Conservation (phyloP, 2,113 vertebrate genomes). For the Crotalus viridis region DNA sequence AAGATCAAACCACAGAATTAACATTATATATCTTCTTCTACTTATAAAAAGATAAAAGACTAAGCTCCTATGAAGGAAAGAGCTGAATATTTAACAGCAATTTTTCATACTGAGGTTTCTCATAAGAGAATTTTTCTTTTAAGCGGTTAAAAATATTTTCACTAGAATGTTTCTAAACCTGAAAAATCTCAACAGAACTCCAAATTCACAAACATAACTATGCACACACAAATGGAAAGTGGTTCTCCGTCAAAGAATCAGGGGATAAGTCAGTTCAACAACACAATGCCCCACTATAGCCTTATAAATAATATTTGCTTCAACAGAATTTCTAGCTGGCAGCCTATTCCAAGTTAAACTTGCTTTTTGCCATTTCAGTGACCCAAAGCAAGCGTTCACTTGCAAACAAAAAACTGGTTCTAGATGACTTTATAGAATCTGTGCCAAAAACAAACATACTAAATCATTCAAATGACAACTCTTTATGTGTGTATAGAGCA, state of each 20-base stretch:
- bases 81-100: background rate
- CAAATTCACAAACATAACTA: conserved; percentile 15
- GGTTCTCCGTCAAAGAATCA: conserved; percentile 20
- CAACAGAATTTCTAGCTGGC: background rate
- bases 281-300: background rate
- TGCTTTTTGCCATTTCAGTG: background rate
- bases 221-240: background rate
- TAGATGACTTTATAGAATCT: background rate
- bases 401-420: background rate
- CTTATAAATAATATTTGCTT: background rate
- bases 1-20: conserved; percentile 49
- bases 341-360: background rate
- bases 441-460: background rate
- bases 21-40: conserved; percentile 33
- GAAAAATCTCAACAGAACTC: conserved; percentile 15
- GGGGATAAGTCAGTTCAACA: conserved; percentile 2
- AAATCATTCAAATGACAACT: background rate
- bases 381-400: background rate
- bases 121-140: conserved; percentile 22
- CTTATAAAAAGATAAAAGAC: conserved; percentile 41
- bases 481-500: background rate
- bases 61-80: background rate
- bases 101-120: conserved; percentile 29
- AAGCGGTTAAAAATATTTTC: conserved; percentile 28
- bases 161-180: conserved; percentile 25